Evolutionary conservation across 2,113 vertebrate genomes (phyloP).

Genomic region (Burhinus oedicnemus): DNA sequence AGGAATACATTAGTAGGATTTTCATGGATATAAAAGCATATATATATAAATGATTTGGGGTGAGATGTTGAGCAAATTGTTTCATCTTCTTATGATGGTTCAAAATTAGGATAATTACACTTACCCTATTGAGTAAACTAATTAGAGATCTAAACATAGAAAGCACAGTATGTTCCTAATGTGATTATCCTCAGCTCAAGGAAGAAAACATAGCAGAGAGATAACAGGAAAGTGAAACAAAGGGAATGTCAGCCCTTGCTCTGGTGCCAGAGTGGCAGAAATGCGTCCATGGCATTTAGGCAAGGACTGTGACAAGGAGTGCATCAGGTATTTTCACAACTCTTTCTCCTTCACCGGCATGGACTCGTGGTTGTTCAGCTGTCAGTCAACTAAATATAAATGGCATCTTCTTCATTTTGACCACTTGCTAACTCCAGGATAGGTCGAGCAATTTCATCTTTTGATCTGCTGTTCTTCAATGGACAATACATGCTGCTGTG

Average conservation of each 20-base stretch:
- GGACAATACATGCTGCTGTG: neutral
- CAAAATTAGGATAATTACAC: neutral
- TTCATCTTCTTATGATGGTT: neutral
- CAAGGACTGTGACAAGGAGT: neutral
- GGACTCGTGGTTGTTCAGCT: neutral
- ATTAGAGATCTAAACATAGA: conserved; percentile 19
- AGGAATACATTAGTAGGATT: neutral
- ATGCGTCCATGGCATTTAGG: neutral
- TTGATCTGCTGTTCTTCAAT: neutral
- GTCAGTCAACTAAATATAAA: neutral
- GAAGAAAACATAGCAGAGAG: neutral
- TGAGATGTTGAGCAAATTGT: neutral
- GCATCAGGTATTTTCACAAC: neutral
- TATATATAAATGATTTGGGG: neutral
- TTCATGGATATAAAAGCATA: neutral
- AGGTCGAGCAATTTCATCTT: neutral
- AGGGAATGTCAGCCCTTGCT: neutral
- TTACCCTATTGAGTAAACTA: conserved; percentile 14
- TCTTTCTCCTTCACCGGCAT: neutral
- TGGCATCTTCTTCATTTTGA: neutral
- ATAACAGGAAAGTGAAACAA: neutral
- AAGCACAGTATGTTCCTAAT: conserved; percentile 6
- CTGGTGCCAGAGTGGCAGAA: neutral
- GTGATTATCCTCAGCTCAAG: conserved; percentile 13
- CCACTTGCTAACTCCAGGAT: neutral